phyloP scores from a whole-genome alignment of 1,140 invertebrate species.

The Neodiprion lecontei region DNA sequence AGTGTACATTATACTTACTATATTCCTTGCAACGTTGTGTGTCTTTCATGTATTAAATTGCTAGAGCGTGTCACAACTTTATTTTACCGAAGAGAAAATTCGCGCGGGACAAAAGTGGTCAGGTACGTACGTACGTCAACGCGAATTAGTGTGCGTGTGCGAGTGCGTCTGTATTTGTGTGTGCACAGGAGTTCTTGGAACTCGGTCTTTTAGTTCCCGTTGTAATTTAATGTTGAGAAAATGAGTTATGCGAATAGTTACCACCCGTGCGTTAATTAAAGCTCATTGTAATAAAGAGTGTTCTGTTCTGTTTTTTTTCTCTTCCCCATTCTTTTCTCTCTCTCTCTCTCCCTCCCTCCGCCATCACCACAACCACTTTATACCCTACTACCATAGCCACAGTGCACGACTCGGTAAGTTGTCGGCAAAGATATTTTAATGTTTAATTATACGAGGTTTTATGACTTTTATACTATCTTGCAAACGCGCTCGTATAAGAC shows the following conservation, averaged over 20 bases:
- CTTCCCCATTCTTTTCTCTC: conserved; percentile 40
- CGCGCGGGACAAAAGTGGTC: neutral
- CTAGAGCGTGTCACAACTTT: neutral
- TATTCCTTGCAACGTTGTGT: neutral
- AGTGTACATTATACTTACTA: too few species aligned
- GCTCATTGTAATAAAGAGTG: conserved; percentile 54
- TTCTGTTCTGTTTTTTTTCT: neutral
- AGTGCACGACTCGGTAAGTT: neutral
- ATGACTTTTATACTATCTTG: conserved; percentile 26
- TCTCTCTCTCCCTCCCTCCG: conserved; percentile 31
- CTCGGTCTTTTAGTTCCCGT: conserved; percentile 8
- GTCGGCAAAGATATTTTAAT: conserved; percentile 42
- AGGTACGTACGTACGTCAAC: neutral
- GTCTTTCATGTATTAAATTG: neutral
- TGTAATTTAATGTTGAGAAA: conserved; percentile 52
- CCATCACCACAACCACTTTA: conserved; percentile 23
- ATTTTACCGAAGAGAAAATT: neutral
- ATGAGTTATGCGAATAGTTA: conserved; percentile 41
- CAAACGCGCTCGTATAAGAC: neutral
- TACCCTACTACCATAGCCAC: neutral
- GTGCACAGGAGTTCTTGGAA: neutral
- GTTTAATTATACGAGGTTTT: conserved; percentile 50
- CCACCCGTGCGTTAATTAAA: conserved; percentile 50
- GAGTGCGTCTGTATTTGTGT: neutral
- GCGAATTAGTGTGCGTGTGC: neutral